A percentile compares a stretch with the other conserved stretches of the same genome.
phyloP scores from a whole-genome alignment of 1,140 invertebrate species.

The Atta colombica region DNA sequence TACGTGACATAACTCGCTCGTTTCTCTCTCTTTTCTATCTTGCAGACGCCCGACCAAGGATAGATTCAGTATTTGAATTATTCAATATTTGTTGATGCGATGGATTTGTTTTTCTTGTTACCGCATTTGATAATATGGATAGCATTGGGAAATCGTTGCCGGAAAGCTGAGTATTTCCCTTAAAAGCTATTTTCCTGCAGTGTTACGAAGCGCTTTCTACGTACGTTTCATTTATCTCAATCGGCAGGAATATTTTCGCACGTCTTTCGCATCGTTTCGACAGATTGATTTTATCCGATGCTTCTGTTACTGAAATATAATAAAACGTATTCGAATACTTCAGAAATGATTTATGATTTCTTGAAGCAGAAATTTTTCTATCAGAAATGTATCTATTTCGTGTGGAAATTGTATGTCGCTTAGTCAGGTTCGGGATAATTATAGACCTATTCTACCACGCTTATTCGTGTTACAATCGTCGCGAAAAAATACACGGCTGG shows the following conservation, averaged over 20 bases:
- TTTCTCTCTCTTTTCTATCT: slow-evolving; percentile 20
- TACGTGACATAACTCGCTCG: slow-evolving; percentile 76
- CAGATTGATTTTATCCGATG: slow-evolving; percentile 12
- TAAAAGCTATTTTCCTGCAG: slow-evolving; percentile 9
- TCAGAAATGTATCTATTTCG: not conserved
- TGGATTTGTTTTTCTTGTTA: slow-evolving; percentile 70
- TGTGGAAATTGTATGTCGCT: slow-evolving; percentile 38
- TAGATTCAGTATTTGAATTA: slow-evolving; percentile 77
- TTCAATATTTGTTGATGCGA: slow-evolving; percentile 77
- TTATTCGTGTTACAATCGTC: slow-evolving; percentile 60
- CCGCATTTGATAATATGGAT: slow-evolving; percentile 23
- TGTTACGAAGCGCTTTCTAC: slow-evolving; percentile 21
- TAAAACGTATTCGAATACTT: not conserved
- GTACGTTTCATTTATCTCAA: slow-evolving; percentile 41
- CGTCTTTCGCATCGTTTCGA: slow-evolving; percentile 5
- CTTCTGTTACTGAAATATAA: not conserved
- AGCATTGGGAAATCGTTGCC: slow-evolving; percentile 24
- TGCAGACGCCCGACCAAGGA: slow-evolving; percentile 74
- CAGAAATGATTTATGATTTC: not conserved
- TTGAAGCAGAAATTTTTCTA: not conserved
- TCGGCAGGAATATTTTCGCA: not conserved
- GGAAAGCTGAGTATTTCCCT: slow-evolving; percentile 21
- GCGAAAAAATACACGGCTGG: slow-evolving; percentile 61
- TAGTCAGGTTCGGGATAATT: slow-evolving; percentile 51
- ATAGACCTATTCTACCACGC: slow-evolving; percentile 15